Conservation (phyloP, 2,113 vertebrate genomes). For the Arothron firmamentum region DNA sequence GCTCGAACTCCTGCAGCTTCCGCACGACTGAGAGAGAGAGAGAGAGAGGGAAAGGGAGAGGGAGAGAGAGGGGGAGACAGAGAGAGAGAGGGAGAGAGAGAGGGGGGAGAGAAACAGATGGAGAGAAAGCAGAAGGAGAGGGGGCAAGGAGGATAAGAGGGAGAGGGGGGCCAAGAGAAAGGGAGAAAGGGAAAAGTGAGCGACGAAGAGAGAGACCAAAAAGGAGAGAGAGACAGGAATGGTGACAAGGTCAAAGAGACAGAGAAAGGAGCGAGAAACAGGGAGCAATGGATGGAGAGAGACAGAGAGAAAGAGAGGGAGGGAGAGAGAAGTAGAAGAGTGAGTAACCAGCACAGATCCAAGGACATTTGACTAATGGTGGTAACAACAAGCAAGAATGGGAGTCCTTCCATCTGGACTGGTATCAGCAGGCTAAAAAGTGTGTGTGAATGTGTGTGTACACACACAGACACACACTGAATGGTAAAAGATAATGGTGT, state of each 20-base stretch:
- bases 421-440: slow-evolving; percentile 19
- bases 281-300: slow-evolving; percentile 1
- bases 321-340: slow-evolving; percentile 1
- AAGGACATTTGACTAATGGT: slow-evolving; percentile 40
- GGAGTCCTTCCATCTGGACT: slow-evolving; percentile 30
- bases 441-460: slow-evolving; percentile 1
- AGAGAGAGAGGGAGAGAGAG: slow-evolving; percentile 5
- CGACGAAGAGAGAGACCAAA: not conserved
- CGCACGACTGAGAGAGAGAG: slow-evolving; percentile 80
- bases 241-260: slow-evolving; percentile 39
- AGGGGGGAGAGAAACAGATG: slow-evolving; percentile 3
- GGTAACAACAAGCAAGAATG: slow-evolving; percentile 14
- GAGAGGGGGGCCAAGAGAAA: slow-evolving; percentile 3
- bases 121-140: not conserved
- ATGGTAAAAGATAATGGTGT: slow-evolving; percentile 8
- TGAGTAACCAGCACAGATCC: slow-evolving; percentile 14
- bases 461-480: not conserved
- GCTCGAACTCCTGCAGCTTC: slow-evolving; percentile 97
- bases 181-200: slow-evolving; percentile 5
- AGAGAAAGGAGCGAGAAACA: slow-evolving; percentile 7
- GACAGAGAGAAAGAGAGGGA: not conserved
- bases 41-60: slow-evolving; percentile 1
- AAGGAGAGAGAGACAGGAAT: not conserved
- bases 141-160: not conserved
- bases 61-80: not conserved